Percentiles rank a stretch among this genome's conserved stretches.
Evolutionary conservation across 1,140 invertebrate genomes (phyloP).

Genomic region (Arctopsyche grandis): DNA sequence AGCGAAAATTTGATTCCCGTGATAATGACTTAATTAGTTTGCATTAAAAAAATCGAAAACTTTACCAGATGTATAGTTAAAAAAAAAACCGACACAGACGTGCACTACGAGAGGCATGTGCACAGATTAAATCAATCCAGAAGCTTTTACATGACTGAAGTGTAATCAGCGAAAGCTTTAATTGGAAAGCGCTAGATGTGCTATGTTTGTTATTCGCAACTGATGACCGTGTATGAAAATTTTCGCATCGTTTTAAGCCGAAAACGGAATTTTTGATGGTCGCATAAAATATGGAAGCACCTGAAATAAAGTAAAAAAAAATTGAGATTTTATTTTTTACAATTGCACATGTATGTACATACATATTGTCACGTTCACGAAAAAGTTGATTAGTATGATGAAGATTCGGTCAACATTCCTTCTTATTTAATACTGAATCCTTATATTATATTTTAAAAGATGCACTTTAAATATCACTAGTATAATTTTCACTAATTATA

Average conservation of each 20-base stretch:
- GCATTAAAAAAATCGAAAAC: too few relatives aligned
- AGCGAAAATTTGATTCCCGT: background rate
- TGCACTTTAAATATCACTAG: too few relatives aligned
- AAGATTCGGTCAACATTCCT: too few relatives aligned
- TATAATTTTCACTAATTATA: too few relatives aligned
- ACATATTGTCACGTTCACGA: background rate
- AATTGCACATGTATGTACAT: background rate
- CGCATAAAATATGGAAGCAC: background rate
- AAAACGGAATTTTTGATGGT: constrained; percentile 8
- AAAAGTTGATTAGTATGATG: too few relatives aligned
- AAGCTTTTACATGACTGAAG: background rate
- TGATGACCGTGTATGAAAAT: background rate
- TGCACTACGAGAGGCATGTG: background rate
- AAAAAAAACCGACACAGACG: background rate
- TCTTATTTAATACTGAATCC: too few relatives aligned
- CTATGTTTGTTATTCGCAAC: background rate
- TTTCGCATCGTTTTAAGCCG: background rate
- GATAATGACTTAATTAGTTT: background rate
- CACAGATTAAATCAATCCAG: background rate
- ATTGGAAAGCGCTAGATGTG: background rate
- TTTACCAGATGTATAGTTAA: background rate
- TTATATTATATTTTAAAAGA: too few relatives aligned
- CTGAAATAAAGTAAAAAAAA: too few relatives aligned
- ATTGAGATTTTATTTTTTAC: too few relatives aligned
- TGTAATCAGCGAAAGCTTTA: background rate